A percentile compares a stretch with the other conserved stretches of the same genome.
These are phyloP conservation scores for Alectoris magna DNA, from an alignment of 2,797 vertebrate genomes.

Conservation along the genomic window DNA sequence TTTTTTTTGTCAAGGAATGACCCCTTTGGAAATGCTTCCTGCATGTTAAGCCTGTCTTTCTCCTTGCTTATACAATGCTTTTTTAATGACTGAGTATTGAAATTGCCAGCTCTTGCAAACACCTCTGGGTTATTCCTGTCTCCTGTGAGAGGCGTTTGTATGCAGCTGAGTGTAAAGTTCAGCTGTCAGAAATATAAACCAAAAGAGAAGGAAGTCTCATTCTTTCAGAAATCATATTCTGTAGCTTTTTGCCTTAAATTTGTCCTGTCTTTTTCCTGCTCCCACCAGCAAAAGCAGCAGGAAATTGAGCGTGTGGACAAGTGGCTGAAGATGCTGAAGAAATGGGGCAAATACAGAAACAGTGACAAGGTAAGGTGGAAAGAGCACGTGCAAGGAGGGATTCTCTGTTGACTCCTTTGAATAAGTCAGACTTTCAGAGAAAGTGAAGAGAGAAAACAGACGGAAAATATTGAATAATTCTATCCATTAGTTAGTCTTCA, in stretches of 20 bases:
- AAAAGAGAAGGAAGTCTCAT: background rate
- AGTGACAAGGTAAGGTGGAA: constrained; percentile 84
- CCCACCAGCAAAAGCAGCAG: constrained; percentile 86
- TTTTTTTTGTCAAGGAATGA: background rate
- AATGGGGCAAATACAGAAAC: constrained; percentile 89
- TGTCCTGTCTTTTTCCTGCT: background rate
- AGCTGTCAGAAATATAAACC: background rate
- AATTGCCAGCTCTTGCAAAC: background rate
- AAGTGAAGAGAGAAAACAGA: background rate
- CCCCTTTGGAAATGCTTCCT: background rate
- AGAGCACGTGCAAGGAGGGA: accelerated
- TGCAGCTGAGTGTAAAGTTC: background rate
- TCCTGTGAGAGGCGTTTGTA: background rate
- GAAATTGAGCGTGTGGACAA: constrained; percentile 90
- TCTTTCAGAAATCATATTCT: background rate
- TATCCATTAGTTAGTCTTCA: background rate
- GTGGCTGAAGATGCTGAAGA: constrained; percentile 94
- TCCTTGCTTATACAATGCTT: background rate
- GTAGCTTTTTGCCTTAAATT: background rate
- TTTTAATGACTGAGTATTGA: background rate
- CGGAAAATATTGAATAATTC: background rate
- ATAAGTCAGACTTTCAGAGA: background rate
- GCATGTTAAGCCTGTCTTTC: background rate
- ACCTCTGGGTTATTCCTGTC: background rate
- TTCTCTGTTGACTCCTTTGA: accelerated